Base-by-base conservation (phyloP, 2,113 vertebrate genomes). In the Anthoscopus minutus region DNA sequence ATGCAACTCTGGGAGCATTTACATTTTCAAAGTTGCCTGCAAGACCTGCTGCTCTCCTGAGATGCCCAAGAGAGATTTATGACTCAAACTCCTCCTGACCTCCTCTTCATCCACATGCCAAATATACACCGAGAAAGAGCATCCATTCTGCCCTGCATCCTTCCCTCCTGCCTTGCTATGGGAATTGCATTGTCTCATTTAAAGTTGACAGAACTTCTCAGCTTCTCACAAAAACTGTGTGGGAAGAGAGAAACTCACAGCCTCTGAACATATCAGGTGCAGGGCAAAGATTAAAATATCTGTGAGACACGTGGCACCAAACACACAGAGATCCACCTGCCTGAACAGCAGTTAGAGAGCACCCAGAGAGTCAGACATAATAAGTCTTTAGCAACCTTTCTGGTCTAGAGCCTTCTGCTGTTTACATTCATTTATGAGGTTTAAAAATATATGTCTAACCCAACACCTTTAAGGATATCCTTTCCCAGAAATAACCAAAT, bases 231-330 rank as follows among this genome's bases (percentile, higher is more conserved):
- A 90, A 71, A 86, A 60, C 33, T 58, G 72, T 1, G 23, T 88
- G 65, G 88, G 67, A 94, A 77, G 91, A n/a, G 88, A 96, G 57
- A 56, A 89, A 72, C 48, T 53, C 3, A 0, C 20, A 84, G 65
- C 37, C 45, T 93, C 60, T 53, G 72, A 93, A 90, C 33, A 31
- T 30, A 54, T 23, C 44, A 73, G 72, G 56, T 86, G 40, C 82
- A 83, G 69, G 92, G 74, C 92, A 96, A 76, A 83, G 85, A 90
- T 88, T 83, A 94, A 95, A 91, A 84, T 88, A 93, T 60, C 88
- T 67, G 73, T 28, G 73, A 92, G n/a, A 56, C 83, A 92, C 2
- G 1, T 81, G 80, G 80, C 69, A 74, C 45, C 31, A 81, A 86
- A 56, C 23, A 66, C 58, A 70, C 28, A 30, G 47, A 80, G 64